These are phyloP conservation scores for Drosophila nigromelanica DNA, from an alignment of 1,140 invertebrate genomes.

Conservation along the genomic window DNA sequence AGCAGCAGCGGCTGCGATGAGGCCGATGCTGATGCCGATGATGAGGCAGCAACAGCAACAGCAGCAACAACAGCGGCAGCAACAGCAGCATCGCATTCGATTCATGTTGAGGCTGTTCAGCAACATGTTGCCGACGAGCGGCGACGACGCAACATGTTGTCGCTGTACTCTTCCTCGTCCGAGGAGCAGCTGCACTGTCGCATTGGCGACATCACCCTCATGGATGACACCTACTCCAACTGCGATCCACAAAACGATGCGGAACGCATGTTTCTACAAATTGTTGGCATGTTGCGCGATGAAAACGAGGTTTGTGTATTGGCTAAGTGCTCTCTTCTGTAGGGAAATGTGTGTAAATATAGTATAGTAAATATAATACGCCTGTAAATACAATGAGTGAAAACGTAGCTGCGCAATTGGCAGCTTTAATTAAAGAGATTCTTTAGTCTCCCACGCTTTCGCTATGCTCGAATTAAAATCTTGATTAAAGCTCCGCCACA, in stretches of 20 bases:
- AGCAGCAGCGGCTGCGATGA: constrained; percentile 79
- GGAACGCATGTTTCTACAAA: constrained; percentile 82
- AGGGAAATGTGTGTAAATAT: too few relatives aligned
- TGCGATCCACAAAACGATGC: constrained; percentile 83
- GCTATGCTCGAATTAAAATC: constrained; percentile 31
- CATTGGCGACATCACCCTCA: constrained; percentile 79
- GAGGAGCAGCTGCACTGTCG: constrained; percentile 73
- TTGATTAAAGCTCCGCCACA: constrained; percentile 49
- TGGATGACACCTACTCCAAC: constrained; percentile 80
- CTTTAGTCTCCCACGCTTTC: constrained; percentile 26
- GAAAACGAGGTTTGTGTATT: constrained; percentile 83
- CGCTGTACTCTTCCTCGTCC: constrained; percentile 70
- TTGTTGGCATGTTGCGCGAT: constrained; percentile 83
- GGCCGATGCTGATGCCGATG: constrained; percentile 47
- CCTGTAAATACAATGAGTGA: too few relatives aligned
- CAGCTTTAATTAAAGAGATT: constrained; percentile 49
- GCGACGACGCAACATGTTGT: constrained; percentile 61
- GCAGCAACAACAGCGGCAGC: not conserved
- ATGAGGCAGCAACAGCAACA: constrained; percentile 8
- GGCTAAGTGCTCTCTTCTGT: constrained; percentile 26
- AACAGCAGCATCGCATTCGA: not conserved
- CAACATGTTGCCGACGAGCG: constrained; percentile 56
- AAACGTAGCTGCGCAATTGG: too few relatives aligned
- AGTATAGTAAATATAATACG: too few relatives aligned
- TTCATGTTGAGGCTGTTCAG: constrained; percentile 14